Evolutionary conservation across 1,140 invertebrate species (phyloP).

Genomic region (Stegodyphus mimosarum): DNA sequence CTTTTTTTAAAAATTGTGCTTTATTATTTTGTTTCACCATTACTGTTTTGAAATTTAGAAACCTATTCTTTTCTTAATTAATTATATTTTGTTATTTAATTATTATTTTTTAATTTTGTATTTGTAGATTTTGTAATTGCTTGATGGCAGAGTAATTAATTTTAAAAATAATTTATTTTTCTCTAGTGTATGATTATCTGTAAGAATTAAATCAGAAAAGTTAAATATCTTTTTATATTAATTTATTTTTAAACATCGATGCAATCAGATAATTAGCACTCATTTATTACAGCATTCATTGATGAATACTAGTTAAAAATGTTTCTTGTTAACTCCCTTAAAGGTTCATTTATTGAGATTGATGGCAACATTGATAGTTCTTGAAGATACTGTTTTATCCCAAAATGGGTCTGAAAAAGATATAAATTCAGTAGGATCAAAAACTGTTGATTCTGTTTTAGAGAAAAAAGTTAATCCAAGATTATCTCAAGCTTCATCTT

Average conservation of each 20-base stretch:
- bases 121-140: too few species aligned
- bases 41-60: too few species aligned
- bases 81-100: too few species aligned
- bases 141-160: too few species aligned
- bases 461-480: conserved; percentile 24
- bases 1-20: too few species aligned
- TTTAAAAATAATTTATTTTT: too few species aligned
- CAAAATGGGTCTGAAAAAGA: conserved; percentile 54
- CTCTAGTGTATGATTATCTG: too few species aligned
- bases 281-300: neutral
- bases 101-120: too few species aligned
- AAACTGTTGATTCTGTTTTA: conserved; percentile 15
- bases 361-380: conserved; percentile 60
- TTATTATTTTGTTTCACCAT: too few species aligned
- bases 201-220: too few species aligned
- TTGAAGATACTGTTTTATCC: conserved; percentile 61
- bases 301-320: neutral
- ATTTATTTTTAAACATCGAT: neutral
- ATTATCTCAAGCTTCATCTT: conserved; percentile 8
- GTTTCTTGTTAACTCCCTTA: conserved; percentile 3
- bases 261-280: neutral
- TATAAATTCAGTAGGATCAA: conserved; percentile 11
- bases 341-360: conserved; percentile 61
- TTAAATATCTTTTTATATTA: neutral
- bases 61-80: too few species aligned